These are phyloP conservation scores for Holothuria leucospilota DNA, from an alignment of 53 echinoderm and acorn worm genomes.

Conservation along the genomic window DNA sequence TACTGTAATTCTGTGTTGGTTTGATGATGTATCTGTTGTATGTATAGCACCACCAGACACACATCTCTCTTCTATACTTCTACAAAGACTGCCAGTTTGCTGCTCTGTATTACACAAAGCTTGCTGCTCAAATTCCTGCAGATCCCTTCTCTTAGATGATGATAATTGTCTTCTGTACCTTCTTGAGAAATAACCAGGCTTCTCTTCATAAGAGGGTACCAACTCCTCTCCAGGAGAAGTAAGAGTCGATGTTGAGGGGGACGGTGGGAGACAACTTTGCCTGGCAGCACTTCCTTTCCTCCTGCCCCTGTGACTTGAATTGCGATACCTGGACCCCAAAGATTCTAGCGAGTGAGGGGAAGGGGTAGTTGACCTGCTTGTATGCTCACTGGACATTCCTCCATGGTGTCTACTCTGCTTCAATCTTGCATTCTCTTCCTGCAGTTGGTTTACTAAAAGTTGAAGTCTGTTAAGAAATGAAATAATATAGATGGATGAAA, in stretches of 20 bases:
- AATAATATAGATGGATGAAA: neutral
- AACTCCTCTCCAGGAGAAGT: slow-evolving; percentile 26
- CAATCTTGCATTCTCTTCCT: slow-evolving; percentile 26
- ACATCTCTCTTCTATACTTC: neutral
- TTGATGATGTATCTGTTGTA: slow-evolving; percentile 32
- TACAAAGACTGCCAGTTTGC: too few species aligned
- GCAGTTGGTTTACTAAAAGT: slow-evolving; percentile 20
- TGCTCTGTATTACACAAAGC: too few species aligned
- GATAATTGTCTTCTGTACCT: too few species aligned
- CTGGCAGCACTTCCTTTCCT: slow-evolving; percentile 19
- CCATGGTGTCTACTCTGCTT: neutral
- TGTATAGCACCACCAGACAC: neutral
- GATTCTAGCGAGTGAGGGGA: slow-evolving; percentile 36
- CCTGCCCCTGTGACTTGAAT: neutral
- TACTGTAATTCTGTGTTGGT: slow-evolving; percentile 65
- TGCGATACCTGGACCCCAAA: neutral
- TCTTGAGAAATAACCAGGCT: too few species aligned
- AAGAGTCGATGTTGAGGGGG: slow-evolving; percentile 14
- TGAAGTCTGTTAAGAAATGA: slow-evolving; percentile 7
- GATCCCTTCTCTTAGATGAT: too few species aligned
- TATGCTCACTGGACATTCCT: neutral
- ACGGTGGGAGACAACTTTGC: neutral
- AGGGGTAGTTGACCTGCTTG: slow-evolving; percentile 39
- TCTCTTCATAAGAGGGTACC: neutral
- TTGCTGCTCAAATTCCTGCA: too few species aligned